Conservation (phyloP, 1,140 invertebrate genomes). For the Penaeus vannamei region DNA sequence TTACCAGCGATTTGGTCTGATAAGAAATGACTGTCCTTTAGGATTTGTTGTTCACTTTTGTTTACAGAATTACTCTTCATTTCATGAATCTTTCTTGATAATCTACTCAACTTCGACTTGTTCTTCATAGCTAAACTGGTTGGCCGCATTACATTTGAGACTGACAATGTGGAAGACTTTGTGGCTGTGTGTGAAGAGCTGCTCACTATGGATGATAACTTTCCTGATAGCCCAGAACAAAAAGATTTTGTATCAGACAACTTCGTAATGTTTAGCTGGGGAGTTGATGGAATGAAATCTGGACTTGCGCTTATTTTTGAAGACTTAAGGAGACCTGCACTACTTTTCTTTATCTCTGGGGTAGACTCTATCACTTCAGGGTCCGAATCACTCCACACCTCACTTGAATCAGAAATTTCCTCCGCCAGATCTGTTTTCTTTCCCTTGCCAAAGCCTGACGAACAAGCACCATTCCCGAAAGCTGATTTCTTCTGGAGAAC, state of each 20-base stretch:
- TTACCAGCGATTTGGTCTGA: neutral
- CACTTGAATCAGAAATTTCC: no score
- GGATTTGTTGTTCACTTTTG: neutral
- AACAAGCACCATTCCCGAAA: no score
- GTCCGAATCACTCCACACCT: constrained; percentile 12
- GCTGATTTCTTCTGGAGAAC: no score
- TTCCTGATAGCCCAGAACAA: neutral
- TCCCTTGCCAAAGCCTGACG: no score
- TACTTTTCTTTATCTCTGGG: neutral
- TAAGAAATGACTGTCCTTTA: no score
- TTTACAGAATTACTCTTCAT: neutral
- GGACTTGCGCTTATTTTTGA: neutral
- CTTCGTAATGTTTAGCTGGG: neutral
- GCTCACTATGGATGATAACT: neutral
- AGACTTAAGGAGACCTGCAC: neutral
- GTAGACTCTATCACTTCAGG: neutral
- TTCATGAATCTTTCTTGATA: neutral
- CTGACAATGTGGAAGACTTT: no score
- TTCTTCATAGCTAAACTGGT: no score
- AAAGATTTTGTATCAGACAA: neutral
- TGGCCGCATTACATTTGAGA: no score
- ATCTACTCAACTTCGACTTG: neutral
- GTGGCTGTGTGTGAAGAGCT: no score
- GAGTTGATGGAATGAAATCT: constrained; percentile 30
- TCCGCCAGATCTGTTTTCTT: no score